These are phyloP conservation scores for Homalodisca vitripennis DNA, from an alignment of 1,140 invertebrate genomes.

Conservation along the genomic window DNA sequence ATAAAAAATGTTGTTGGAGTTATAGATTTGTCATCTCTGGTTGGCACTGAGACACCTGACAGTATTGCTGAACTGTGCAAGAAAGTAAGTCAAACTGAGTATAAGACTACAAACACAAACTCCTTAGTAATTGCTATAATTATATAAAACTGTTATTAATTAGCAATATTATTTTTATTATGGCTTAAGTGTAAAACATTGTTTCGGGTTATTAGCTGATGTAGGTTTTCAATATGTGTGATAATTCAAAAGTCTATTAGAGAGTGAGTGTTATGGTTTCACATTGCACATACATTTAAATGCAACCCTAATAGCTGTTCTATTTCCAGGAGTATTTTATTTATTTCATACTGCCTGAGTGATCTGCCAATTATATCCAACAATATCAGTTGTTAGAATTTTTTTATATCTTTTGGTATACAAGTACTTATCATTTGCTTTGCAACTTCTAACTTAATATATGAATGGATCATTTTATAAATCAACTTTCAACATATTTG, in stretches of 20 bases:
- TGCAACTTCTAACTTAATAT: too few species aligned
- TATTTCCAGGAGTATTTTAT: too few species aligned
- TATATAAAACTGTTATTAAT: neutral
- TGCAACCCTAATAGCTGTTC: too few species aligned
- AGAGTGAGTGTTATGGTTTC: too few species aligned
- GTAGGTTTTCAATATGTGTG: neutral
- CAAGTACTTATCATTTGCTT: too few species aligned
- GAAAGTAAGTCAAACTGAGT: conserved; percentile 59
- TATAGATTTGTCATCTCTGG: conserved; percentile 91
- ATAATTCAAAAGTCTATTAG: neutral
- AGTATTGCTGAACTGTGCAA: conserved; percentile 79
- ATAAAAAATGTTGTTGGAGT: conserved; percentile 76
- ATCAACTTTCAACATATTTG: too few species aligned
- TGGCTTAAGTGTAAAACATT: neutral
- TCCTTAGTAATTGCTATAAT: neutral
- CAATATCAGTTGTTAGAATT: too few species aligned
- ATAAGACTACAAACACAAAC: neutral
- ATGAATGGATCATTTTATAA: too few species aligned
- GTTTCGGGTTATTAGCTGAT: neutral
- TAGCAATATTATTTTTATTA: neutral
- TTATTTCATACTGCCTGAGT: too few species aligned
- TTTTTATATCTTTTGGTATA: too few species aligned
- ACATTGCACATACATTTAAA: too few species aligned
- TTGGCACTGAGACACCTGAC: conserved; percentile 81
- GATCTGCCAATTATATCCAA: too few species aligned